Conservation (phyloP, 1,140 invertebrate genomes). For the Linepithema humile region DNA sequence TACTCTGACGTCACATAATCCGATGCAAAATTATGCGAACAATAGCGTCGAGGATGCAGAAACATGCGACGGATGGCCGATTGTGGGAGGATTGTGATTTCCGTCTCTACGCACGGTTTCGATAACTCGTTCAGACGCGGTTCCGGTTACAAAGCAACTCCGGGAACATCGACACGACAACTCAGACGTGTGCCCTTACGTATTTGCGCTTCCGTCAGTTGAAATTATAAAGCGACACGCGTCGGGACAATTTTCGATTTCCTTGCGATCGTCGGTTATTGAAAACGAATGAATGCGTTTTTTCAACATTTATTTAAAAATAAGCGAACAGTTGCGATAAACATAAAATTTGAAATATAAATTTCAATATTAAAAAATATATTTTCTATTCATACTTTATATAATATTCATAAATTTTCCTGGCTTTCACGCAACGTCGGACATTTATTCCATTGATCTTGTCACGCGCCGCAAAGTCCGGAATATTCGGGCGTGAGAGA, state of each 20-base stretch:
- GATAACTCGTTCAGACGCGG: neutral
- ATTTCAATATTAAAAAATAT: no score
- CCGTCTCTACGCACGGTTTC: neutral
- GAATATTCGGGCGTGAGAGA: neutral
- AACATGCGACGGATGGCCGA: neutral
- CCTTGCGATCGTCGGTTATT: no score
- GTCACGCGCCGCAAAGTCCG: neutral
- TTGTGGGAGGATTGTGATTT: conserved; percentile 4
- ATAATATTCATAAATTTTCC: no score
- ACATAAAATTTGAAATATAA: no score
- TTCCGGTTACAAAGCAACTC: conserved; percentile 13
- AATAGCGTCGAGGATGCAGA: neutral
- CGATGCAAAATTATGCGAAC: neutral
- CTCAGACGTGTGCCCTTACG: neutral
- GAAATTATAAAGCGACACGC: neutral
- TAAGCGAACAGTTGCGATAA: no score
- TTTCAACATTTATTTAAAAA: no score
- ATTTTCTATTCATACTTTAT: no score
- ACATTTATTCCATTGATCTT: neutral
- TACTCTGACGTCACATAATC: neutral
- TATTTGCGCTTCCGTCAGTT: neutral
- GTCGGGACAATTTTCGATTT: neutral
- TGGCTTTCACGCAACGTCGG: neutral
- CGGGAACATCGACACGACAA: neutral
- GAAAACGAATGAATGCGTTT: no score